Conservation (phyloP, 92 coral and sea anemone genomes). For the Epizoanthus ramosus region DNA sequence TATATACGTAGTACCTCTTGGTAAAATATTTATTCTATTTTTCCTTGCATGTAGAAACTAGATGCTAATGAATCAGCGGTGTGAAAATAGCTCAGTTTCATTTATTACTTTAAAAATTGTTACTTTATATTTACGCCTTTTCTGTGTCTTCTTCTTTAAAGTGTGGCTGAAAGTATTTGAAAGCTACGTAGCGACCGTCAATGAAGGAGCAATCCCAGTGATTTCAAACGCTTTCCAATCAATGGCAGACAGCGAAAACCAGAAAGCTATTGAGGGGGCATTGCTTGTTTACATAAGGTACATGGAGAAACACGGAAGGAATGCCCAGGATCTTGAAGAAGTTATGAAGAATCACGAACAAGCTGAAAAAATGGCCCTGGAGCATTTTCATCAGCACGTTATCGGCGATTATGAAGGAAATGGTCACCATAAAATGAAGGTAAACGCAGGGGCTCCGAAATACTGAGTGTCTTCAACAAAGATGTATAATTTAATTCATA, state of each 20-base stretch:
- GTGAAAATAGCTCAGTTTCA: too few species aligned
- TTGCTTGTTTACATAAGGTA: neutral
- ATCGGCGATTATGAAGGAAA: conserved; percentile 2
- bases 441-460: neutral
- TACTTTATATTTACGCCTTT: too few species aligned
- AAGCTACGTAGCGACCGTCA: neutral
- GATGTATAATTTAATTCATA: too few species aligned
- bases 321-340: neutral
- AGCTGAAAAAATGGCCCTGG: neutral
- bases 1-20: too few species aligned
- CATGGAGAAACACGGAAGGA: neutral
- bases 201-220: conserved; percentile 6
- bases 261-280: neutral
- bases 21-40: too few species aligned
- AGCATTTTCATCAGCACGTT: neutral
- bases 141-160: neutral
- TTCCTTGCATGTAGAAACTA: too few species aligned
- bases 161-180: conserved; percentile 20
- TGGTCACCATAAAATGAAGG: neutral
- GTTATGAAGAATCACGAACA: conserved; percentile 4
- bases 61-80: too few species aligned
- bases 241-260: conserved; percentile 7
- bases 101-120: too few species aligned
- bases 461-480: too few species aligned
- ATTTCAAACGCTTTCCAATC: conserved; percentile 11